Percentiles rank a stretch among this genome's conserved stretches.
Conservation (phyloP, 2,888 invertebrate genomes). For the Ophion ventricosus region DNA sequence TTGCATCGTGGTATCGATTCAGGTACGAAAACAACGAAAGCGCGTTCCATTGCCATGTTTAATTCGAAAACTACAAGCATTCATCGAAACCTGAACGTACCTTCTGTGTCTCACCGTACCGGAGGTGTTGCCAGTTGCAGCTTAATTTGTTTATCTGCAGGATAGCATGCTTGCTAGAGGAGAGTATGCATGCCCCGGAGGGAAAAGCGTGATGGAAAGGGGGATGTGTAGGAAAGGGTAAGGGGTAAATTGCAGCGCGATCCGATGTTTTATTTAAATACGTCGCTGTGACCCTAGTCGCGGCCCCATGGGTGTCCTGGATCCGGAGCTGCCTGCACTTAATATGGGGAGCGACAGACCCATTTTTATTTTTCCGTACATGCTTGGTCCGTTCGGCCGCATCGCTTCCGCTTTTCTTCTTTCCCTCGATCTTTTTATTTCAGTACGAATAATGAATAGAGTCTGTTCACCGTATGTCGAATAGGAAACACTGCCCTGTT, state of each 20-base stretch:
- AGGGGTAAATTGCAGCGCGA: constrained; percentile 78
- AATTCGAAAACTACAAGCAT: constrained; percentile 22
- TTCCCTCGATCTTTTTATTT: constrained; percentile 63
- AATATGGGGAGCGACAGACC: constrained; percentile 80
- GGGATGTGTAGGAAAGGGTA: constrained; percentile 61
- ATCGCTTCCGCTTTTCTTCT: constrained; percentile 61
- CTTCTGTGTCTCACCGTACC: constrained; percentile 67
- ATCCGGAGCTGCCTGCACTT: constrained; percentile 79
- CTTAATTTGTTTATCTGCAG: constrained; percentile 81
- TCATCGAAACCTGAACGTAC: constrained; percentile 34
- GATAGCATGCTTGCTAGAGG: constrained; percentile 62
- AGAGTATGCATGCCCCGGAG: constrained; percentile 58
- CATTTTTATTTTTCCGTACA: constrained; percentile 80
- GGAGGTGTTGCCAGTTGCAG: constrained; percentile 73
- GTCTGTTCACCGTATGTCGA: constrained; percentile 47
- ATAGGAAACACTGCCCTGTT: constrained; percentile 45
- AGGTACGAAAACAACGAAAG: background rate
- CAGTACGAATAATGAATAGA: constrained; percentile 63
- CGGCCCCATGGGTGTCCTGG: constrained; percentile 81
- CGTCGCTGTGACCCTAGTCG: constrained; percentile 78
- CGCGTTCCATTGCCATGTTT: background rate
- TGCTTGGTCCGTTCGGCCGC: constrained; percentile 45
- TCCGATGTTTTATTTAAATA: constrained; percentile 82
- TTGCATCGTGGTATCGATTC: background rate
- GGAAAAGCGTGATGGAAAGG: constrained; percentile 53